These are phyloP conservation scores for Ophion obscuratus DNA, from an alignment of 2,888 invertebrate genomes.

Conservation along the genomic window DNA sequence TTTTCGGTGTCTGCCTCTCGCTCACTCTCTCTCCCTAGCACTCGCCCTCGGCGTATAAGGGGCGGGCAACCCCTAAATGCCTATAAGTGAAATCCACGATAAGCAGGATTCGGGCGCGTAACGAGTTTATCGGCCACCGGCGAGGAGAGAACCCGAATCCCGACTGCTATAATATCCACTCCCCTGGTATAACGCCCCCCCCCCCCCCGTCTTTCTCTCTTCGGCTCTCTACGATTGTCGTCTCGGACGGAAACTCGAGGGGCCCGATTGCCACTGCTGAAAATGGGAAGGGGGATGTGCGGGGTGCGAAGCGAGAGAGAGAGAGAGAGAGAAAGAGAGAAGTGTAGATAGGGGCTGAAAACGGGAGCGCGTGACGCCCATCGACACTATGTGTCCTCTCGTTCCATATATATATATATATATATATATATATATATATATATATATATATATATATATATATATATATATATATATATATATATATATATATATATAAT, in stretches of 20 bases:
- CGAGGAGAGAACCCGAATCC: slow-evolving; percentile 46
- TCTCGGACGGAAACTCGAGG: slow-evolving; percentile 48
- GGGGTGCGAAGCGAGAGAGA: not conserved
- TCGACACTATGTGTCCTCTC: slow-evolving; percentile 50
- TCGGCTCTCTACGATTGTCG: not conserved
- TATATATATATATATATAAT: not conserved
- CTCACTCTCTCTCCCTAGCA: slow-evolving; percentile 25
- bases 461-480: too few species aligned
- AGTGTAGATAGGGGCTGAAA: slow-evolving; percentile 31
- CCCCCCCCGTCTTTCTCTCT: not conserved
- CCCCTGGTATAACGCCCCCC: not conserved
- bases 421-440: too few species aligned
- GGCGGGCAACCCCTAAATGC: slow-evolving; percentile 68
- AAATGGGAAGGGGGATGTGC: slow-evolving; percentile 1
- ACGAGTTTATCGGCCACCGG: slow-evolving; percentile 80
- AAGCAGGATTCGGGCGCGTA: slow-evolving; percentile 81
- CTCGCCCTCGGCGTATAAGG: slow-evolving; percentile 63
- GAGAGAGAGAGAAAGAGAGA: slow-evolving; percentile 21
- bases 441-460: too few species aligned
- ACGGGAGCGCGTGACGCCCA: slow-evolving; percentile 59
- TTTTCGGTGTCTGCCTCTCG: slow-evolving; percentile 5
- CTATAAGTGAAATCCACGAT: slow-evolving; percentile 75
- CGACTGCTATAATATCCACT: slow-evolving; percentile 55
- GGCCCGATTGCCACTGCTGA: slow-evolving; percentile 34
- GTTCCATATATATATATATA: not conserved